Conservation (phyloP, 2,888 invertebrate species). For the Anarsia innoxiella region DNA sequence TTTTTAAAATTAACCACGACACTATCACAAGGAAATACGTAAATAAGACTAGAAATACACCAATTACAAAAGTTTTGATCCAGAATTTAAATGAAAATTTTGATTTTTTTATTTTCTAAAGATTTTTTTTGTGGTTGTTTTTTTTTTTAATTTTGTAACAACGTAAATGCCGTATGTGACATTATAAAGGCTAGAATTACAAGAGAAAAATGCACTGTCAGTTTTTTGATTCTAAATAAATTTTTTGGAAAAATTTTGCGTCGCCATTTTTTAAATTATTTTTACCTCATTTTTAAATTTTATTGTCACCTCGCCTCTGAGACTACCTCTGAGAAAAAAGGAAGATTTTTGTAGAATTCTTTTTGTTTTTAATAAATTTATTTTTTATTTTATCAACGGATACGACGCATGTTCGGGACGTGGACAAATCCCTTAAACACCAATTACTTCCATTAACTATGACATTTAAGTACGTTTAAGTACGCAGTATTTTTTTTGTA, state of each 20-base stretch:
- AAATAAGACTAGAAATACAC: conserved; percentile 68
- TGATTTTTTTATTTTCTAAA: conserved; percentile 21
- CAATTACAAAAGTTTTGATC: conserved; percentile 38
- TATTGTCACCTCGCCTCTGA: conserved; percentile 13
- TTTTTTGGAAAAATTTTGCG: conserved; percentile 7
- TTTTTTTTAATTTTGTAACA: no score
- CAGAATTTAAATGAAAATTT: conserved; percentile 12
- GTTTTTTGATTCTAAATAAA: conserved; percentile 18
- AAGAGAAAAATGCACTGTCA: conserved; percentile 55
- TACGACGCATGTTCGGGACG: conserved; percentile 35
- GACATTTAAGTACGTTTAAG: conserved; percentile 56
- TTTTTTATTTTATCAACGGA: conserved; percentile 47
- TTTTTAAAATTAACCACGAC: conserved; percentile 27
- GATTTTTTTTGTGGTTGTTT: no score
- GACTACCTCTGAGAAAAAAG: no score
- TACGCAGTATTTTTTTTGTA: conserved; percentile 60
- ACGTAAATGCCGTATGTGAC: conserved; percentile 64
- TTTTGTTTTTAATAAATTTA: conserved; percentile 16
- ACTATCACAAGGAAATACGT: conserved; percentile 30
- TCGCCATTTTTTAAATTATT: conserved; percentile 1
- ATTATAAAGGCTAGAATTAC: conserved; percentile 53
- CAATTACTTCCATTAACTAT: conserved; percentile 60
- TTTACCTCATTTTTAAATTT: conserved; percentile 4
- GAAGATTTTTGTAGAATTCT: conserved; percentile 1
- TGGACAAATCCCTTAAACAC: conserved; percentile 48